A percentile compares a stretch with the other conserved stretches of the same genome.
Evolutionary conservation across 2,113 vertebrate species (phyloP).

Genomic region (Ellobius talpinus): DNA sequence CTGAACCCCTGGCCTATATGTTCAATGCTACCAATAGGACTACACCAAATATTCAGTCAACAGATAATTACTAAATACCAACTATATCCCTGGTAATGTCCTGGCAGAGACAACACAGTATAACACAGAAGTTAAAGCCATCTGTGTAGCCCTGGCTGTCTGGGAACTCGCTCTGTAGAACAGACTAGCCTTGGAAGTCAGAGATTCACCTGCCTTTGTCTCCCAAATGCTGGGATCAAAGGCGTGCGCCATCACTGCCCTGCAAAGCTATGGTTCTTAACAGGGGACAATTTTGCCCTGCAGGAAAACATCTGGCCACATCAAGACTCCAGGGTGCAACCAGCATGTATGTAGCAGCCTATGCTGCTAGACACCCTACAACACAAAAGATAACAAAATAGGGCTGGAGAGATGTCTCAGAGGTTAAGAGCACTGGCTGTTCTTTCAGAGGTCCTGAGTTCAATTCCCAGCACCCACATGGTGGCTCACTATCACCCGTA

Average conservation of each 20-base stretch:
- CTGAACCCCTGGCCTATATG: not conserved
- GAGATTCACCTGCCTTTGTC: not conserved
- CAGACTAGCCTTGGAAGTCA: not conserved
- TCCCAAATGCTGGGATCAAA: not conserved
- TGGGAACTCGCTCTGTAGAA: not conserved
- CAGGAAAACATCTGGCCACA: not conserved
- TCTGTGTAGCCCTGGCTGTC: not conserved
- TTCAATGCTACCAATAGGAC: not conserved
- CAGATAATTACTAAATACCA: not conserved
- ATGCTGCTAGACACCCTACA: not conserved
- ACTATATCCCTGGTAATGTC: not conserved
- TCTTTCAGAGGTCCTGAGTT: too few species aligned
- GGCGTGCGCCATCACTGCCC: not conserved
- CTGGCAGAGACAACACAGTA: not conserved
- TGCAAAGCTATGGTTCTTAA: not conserved
- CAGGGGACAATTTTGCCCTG: not conserved
- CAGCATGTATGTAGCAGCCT: not conserved
- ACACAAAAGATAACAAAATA: not conserved
- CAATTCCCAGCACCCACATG: too few species aligned
- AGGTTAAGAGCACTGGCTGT: too few species aligned
- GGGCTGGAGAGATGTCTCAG: too few species aligned
- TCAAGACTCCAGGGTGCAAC: too few species aligned
- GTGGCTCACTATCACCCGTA: too few species aligned
- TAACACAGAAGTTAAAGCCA: not conserved
- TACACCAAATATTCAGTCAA: conserved; percentile 2